phyloP scores from a whole-genome alignment of 2,797 vertebrate species.

The Micropoecilia bifurca region DNA sequence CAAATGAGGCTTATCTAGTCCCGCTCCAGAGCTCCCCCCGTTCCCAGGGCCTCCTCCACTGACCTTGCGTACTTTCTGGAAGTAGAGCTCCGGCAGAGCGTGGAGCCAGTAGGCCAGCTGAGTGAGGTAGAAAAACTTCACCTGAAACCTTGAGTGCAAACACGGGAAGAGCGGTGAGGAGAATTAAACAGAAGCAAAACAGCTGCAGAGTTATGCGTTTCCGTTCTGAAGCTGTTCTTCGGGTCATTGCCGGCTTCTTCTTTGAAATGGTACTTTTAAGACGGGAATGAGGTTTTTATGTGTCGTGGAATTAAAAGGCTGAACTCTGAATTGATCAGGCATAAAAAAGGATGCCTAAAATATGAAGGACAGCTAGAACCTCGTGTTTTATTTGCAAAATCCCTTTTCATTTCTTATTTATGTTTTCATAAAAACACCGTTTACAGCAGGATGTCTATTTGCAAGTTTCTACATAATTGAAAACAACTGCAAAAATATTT shows the following conservation, averaged over 20 bases:
- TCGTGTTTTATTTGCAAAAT: background rate
- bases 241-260: background rate
- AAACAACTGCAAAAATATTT: background rate
- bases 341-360: background rate
- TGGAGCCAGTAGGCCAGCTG: slow-evolving; percentile 98
- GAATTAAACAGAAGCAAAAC: background rate
- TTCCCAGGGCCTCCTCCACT: slow-evolving; percentile 70
- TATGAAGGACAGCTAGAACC: background rate
- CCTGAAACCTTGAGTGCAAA: slow-evolving; percentile 89
- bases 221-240: background rate
- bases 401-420: background rate
- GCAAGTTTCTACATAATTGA: background rate
- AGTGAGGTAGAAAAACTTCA: slow-evolving; percentile 98
- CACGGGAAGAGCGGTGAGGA: background rate
- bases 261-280: background rate
- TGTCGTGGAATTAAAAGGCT: background rate
- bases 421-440: background rate
- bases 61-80: slow-evolving; percentile 99
- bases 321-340: background rate
- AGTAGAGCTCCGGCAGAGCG: slow-evolving; percentile 95
- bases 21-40: slow-evolving; percentile 30
- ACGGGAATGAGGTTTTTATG: background rate
- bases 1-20: slow-evolving; percentile 45
- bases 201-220: background rate
- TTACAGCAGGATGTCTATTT: background rate